Evolutionary conservation across 2,797 vertebrate genomes (phyloP).

Genomic region (Pseudochirops corinnae): DNA sequence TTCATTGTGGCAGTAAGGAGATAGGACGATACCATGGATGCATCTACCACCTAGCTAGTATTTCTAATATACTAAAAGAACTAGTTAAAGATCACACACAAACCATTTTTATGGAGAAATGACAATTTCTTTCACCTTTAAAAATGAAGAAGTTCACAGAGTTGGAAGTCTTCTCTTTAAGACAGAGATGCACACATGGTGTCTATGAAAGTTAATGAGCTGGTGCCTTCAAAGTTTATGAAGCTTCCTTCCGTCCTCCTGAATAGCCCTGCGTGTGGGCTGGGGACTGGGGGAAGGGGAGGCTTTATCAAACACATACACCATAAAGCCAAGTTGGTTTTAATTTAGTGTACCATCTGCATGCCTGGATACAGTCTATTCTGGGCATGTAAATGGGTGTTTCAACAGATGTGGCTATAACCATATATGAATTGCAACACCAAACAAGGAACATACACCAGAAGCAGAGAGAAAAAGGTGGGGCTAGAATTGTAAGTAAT

Average conservation of each 20-base stretch:
- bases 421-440: constrained; percentile 9
- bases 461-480: neutral
- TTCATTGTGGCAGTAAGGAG: neutral
- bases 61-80: neutral
- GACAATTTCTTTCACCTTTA: neutral
- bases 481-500: neutral
- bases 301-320: neutral
- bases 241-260: neutral
- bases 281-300: neutral
- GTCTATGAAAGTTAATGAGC: neutral
- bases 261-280: neutral
- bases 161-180: neutral
- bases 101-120: neutral
- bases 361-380: neutral
- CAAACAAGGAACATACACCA: neutral
- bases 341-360: neutral
- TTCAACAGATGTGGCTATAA: constrained; percentile 8
- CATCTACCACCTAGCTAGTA: neutral
- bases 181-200: neutral
- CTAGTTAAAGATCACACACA: neutral
- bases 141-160: neutral
- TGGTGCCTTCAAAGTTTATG: neutral
- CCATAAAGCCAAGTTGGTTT: neutral
- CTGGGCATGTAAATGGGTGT: constrained; percentile 13
- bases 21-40: neutral